Evolutionary conservation across 2,888 invertebrate genomes (phyloP).

Genomic region (Drosophila anceps): DNA sequence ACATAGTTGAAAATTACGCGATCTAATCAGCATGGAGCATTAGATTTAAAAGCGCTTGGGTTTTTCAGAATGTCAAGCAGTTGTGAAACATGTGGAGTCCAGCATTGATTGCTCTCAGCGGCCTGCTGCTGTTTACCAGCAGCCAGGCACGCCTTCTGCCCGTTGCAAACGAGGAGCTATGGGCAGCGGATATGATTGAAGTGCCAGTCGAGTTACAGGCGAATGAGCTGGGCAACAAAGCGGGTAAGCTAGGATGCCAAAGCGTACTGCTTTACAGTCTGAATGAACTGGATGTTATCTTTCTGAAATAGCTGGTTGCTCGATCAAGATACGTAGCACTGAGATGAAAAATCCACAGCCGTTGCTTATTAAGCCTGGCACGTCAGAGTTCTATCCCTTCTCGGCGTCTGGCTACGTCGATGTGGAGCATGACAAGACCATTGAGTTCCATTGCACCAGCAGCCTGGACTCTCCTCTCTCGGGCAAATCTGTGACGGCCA

Average conservation of each 20-base stretch:
- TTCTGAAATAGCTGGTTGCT: constrained; percentile 49
- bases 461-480: constrained; percentile 64
- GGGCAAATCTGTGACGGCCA: constrained; percentile 63
- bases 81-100: constrained; percentile 55
- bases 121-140: constrained; percentile 35
- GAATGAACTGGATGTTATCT: not conserved
- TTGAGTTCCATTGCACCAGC: constrained; percentile 76
- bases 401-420: constrained; percentile 63
- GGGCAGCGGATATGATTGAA: constrained; percentile 54
- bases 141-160: constrained; percentile 57
- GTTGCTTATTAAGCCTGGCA: constrained; percentile 86
- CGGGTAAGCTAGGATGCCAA: constrained; percentile 32
- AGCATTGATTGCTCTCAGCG: constrained; percentile 45
- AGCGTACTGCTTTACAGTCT: too few relatives aligned
- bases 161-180: constrained; percentile 36
- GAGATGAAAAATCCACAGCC: constrained; percentile 87
- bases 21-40: constrained; percentile 55
- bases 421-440: constrained; percentile 58
- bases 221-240: constrained; percentile 31
- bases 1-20: constrained; percentile 2
- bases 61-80: constrained; percentile 33
- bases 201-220: constrained; percentile 26
- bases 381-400: constrained; percentile 64
- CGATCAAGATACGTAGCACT: constrained; percentile 62
- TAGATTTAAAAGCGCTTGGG: constrained; percentile 56